phyloP scores from a whole-genome alignment of 2,113 vertebrate genomes.

The Syrrhaptes paradoxus region DNA sequence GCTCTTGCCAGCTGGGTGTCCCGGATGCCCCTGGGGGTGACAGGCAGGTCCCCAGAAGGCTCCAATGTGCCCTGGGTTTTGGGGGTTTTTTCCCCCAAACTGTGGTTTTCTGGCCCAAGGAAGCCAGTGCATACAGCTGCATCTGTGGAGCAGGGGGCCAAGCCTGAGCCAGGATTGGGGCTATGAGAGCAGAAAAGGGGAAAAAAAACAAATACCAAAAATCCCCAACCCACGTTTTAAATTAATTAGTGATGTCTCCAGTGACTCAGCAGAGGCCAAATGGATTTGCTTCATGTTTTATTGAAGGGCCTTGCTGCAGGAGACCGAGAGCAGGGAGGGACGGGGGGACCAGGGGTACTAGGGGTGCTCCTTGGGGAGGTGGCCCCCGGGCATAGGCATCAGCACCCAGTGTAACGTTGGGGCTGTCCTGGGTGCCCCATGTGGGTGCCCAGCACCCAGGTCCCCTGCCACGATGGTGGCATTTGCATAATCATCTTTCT shows the following conservation, averaged over 20 bases:
- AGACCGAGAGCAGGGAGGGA: not conserved
- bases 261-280: constrained; percentile 53
- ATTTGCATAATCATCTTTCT: not conserved
- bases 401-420: fast-evolving
- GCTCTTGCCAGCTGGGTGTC: not conserved
- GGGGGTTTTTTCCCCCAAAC: not conserved
- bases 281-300: constrained; percentile 37
- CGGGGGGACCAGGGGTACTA: not conserved
- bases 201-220: not conserved
- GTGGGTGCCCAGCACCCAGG: not conserved
- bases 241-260: constrained; percentile 37
- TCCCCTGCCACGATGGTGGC: not conserved
- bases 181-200: not conserved
- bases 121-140: not conserved
- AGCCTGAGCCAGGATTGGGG: not conserved
- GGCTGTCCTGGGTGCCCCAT: not conserved
- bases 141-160: not conserved
- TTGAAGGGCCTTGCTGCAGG: not conserved
- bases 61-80: not conserved
- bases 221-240: not conserved
- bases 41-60: not conserved
- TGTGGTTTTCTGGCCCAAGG: not conserved
- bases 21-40: fast-evolving
- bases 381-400: not conserved
- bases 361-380: not conserved